Conservation (phyloP, 2,888 invertebrate genomes). For the Diachrysia chrysitis region DNA sequence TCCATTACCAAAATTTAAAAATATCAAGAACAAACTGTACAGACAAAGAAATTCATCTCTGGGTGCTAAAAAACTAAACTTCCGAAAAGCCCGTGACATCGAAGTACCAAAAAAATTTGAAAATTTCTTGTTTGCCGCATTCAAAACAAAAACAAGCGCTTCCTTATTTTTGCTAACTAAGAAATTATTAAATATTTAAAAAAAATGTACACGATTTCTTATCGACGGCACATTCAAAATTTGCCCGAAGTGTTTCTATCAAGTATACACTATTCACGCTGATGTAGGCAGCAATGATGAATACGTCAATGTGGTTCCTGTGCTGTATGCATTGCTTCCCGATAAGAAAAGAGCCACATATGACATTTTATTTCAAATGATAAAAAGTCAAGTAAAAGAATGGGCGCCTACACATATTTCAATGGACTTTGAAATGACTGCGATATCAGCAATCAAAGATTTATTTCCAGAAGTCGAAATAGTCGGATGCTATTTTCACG, state of each 20-base stretch:
- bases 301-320: constrained; percentile 37
- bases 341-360: constrained; percentile 34
- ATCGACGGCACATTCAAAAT: constrained; percentile 38
- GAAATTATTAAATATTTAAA: constrained; percentile 52
- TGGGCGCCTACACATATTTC: constrained; percentile 27
- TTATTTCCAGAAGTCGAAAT: constrained; percentile 12
- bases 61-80: constrained; percentile 33
- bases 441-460: constrained; percentile 20
- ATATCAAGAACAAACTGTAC: constrained; percentile 31
- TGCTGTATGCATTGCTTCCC: constrained; percentile 44
- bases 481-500: constrained; percentile 2
- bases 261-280: constrained; percentile 38
- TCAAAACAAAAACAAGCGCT: constrained; percentile 20
- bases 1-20: constrained; percentile 27
- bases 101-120: constrained; percentile 25
- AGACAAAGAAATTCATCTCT: constrained; percentile 22
- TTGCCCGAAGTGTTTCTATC: constrained; percentile 34
- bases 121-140: constrained; percentile 32
- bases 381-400: constrained; percentile 38
- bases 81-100: constrained; percentile 19
- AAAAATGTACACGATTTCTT: constrained; percentile 21
- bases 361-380: constrained; percentile 36
- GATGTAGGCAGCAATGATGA: constrained; percentile 41
- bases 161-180: constrained; percentile 17
- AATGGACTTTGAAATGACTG: constrained; percentile 38